A percentile compares a stretch with the other conserved stretches of the same genome.
Evolutionary conservation across 2,797 vertebrate genomes (phyloP).

Genomic region (Podarcis siculus): DNA sequence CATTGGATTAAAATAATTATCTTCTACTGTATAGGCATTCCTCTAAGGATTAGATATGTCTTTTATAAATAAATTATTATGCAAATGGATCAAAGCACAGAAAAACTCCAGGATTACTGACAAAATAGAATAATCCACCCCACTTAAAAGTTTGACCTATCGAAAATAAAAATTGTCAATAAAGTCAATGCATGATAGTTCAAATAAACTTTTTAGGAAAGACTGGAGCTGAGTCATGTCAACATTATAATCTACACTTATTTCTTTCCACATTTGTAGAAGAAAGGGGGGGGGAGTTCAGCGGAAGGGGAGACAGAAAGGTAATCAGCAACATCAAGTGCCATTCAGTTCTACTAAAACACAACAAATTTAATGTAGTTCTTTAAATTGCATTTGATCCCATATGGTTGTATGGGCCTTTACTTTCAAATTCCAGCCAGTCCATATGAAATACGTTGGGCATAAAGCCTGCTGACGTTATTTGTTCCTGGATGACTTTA

Average conservation of each 20-base stretch:
- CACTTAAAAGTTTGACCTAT: not conserved
- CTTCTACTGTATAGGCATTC: not conserved
- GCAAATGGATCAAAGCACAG: not conserved
- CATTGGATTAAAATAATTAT: not conserved
- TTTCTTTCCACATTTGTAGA: too few relatives aligned
- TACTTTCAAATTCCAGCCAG: too few relatives aligned
- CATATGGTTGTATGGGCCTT: not conserved
- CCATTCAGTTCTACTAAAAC: too few relatives aligned
- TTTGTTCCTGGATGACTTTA: too few relatives aligned
- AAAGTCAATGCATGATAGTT: not conserved
- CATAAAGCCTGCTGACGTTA: too few relatives aligned
- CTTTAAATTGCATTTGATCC: too few relatives aligned
- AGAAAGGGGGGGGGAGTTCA: too few relatives aligned
- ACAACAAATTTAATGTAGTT: too few relatives aligned
- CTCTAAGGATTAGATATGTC: not conserved
- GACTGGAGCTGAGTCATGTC: not conserved
- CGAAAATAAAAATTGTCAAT: not conserved
- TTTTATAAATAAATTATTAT: conserved; percentile 1
- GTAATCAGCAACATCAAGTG: too few relatives aligned
- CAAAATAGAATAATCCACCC: not conserved
- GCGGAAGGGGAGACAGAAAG: too few relatives aligned
- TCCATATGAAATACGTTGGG: too few relatives aligned
- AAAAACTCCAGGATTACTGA: not conserved
- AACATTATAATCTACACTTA: too few relatives aligned
- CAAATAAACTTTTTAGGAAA: not conserved